Percentiles rank a stretch among this genome's conserved stretches.
These are phyloP conservation scores for Cryptoleucopteryx plumbea DNA, from an alignment of 2,113 vertebrate species.

Conservation along the genomic window DNA sequence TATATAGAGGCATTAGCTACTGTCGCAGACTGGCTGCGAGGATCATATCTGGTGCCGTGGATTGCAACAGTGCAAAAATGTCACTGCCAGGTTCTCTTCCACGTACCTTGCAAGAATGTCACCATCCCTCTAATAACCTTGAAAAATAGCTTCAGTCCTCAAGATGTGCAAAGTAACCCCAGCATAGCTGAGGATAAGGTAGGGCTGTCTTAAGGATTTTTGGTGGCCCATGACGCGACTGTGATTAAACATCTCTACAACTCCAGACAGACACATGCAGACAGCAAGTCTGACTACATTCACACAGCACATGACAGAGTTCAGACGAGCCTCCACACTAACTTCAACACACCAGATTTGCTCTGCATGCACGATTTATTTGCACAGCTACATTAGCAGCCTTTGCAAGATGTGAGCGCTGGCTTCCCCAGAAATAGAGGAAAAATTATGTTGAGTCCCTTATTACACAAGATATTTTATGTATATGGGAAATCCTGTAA, in stretches of 20 bases:
- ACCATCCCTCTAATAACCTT: background rate
- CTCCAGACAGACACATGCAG: background rate
- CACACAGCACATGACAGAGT: background rate
- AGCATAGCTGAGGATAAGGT: background rate
- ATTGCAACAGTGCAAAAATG: background rate
- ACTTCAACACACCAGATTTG: background rate
- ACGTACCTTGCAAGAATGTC: background rate
- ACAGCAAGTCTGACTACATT: background rate
- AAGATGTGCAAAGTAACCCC: background rate
- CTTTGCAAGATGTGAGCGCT: background rate
- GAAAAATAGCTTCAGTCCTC: background rate
- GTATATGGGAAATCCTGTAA: background rate
- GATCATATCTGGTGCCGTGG: accelerated
- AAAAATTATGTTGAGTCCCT: background rate
- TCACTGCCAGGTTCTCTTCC: background rate
- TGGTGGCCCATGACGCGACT: background rate
- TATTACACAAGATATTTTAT: background rate
- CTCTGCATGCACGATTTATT: background rate
- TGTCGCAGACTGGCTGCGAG: background rate
- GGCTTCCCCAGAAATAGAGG: background rate
- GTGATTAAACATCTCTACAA: background rate
- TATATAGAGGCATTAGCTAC: background rate
- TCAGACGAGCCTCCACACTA: background rate
- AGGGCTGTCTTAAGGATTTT: background rate
- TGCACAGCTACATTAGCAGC: background rate